phyloP scores from a whole-genome alignment of 2,888 invertebrate genomes.

The Sminthurides aquaticus region DNA sequence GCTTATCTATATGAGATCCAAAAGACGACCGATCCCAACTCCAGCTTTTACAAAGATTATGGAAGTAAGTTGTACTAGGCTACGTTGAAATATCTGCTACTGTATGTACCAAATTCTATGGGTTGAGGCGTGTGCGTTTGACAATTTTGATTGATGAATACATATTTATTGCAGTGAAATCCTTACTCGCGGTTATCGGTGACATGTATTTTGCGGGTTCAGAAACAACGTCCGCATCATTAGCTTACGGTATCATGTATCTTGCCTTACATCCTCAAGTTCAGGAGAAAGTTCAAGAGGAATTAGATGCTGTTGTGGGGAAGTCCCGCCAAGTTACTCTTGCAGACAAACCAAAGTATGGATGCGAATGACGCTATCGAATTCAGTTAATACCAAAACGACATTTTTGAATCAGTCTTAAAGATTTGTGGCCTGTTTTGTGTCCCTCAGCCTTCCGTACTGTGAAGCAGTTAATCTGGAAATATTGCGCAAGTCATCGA shows the following conservation, averaged over 20 bases:
- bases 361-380: too few relatives aligned
- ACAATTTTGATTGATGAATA: too few relatives aligned
- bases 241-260: slow-evolving; percentile 25
- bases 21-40: slow-evolving; percentile 31
- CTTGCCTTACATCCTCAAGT: slow-evolving; percentile 20
- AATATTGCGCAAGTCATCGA: slow-evolving; percentile 13
- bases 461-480: slow-evolving; percentile 8
- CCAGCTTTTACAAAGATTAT: slow-evolving; percentile 25
- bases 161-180: slow-evolving; percentile 12
- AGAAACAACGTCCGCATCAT: slow-evolving; percentile 18
- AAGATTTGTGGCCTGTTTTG: too few relatives aligned
- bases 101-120: too few relatives aligned
- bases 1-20: slow-evolving; percentile 29
- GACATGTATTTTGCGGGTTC: slow-evolving; percentile 34
- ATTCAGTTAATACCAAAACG: too few relatives aligned
- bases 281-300: slow-evolving; percentile 25
- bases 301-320: slow-evolving; percentile 25
- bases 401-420: neutral
- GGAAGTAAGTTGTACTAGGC: slow-evolving; percentile 27
- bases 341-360: slow-evolving; percentile 21
- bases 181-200: slow-evolving; percentile 18
- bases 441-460: slow-evolving; percentile 16
- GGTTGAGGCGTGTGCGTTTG: too few relatives aligned
- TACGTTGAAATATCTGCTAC: too few relatives aligned
- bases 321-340: slow-evolving; percentile 19